Percentiles rank a stretch among this genome's conserved stretches.
These are phyloP conservation scores for Schizaphis graminum DNA, from an alignment of 2,888 invertebrate species.

Conservation along the genomic window DNA sequence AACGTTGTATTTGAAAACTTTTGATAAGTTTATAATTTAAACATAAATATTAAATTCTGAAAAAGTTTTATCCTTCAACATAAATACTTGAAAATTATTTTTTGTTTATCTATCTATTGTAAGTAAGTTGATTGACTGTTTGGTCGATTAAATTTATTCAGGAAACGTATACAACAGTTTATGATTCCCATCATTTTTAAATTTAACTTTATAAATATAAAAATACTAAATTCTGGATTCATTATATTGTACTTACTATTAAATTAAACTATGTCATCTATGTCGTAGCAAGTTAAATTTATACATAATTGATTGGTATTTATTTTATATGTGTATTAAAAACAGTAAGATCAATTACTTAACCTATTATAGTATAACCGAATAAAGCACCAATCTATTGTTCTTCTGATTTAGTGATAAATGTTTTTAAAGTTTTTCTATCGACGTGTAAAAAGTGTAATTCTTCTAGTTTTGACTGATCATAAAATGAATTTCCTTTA, in stretches of 20 bases:
- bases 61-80: not conserved
- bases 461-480: not conserved
- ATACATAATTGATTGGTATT: not conserved
- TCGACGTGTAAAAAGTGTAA: not conserved
- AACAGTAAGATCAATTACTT: not conserved
- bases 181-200: not conserved
- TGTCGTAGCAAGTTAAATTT: not conserved
- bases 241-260: not conserved
- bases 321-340: not conserved
- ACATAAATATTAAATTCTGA: not conserved
- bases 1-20: not conserved
- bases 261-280: not conserved
- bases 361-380: not conserved
- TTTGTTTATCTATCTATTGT: not conserved
- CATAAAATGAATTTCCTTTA: not conserved
- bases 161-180: not conserved
- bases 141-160: not conserved
- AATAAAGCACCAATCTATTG: not conserved
- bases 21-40: not conserved
- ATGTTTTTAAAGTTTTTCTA: not conserved
- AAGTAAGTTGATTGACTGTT: not conserved
- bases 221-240: not conserved
- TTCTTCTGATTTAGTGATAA: not conserved
- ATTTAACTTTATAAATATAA: not conserved
- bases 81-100: not conserved